phyloP scores from a whole-genome alignment of 2,888 invertebrate genomes.

The Epistrophella euchroma region DNA sequence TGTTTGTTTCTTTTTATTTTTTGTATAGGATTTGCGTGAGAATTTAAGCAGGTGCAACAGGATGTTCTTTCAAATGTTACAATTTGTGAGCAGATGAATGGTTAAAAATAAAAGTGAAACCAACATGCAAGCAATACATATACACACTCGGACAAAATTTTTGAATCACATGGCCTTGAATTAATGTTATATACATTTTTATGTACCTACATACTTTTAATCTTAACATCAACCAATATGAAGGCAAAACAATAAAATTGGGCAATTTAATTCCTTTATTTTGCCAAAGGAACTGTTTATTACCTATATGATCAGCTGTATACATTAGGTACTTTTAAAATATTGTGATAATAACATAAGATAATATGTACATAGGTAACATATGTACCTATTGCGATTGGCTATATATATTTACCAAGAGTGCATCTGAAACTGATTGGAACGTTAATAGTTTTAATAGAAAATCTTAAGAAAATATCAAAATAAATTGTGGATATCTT shows the following conservation, averaged over 20 bases:
- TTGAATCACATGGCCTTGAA: constrained; percentile 56
- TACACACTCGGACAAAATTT: not conserved
- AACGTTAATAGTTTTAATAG: too few relatives aligned
- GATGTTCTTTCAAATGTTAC: constrained; percentile 68
- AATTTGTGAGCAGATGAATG: constrained; percentile 74
- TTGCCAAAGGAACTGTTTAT: not conserved
- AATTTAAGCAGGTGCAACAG: constrained; percentile 71
- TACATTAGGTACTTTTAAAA: too few relatives aligned
- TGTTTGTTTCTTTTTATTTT: constrained; percentile 44
- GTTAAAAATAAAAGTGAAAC: constrained; percentile 72
- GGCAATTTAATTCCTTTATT: not conserved
- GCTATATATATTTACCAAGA: too few relatives aligned
- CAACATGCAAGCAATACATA: constrained; percentile 18
- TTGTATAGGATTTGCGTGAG: constrained; percentile 67
- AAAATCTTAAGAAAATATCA: too few relatives aligned
- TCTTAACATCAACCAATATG: not conserved
- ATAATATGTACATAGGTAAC: too few relatives aligned
- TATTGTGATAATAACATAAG: too few relatives aligned
- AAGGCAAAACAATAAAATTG: constrained; percentile 1
- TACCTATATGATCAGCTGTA: too few relatives aligned
- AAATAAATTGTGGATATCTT: too few relatives aligned
- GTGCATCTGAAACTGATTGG: too few relatives aligned
- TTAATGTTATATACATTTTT: not conserved
- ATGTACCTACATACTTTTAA: not conserved
- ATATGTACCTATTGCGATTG: too few relatives aligned